Evolutionary conservation across 2,888 invertebrate genomes (phyloP).

Genomic region (Psylliodes chrysocephalus): DNA sequence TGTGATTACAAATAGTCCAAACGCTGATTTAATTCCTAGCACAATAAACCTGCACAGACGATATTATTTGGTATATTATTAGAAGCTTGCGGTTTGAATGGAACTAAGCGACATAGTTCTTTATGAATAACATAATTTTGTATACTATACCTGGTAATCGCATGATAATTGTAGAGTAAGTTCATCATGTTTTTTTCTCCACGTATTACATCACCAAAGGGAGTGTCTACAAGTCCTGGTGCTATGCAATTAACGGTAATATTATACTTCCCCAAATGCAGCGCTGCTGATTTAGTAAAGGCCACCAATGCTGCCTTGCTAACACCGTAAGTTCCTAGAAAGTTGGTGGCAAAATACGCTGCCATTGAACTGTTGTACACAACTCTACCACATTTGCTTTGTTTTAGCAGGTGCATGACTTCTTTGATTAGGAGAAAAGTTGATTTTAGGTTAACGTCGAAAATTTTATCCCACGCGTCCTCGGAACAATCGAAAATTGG

Average conservation of each 20-base stretch:
- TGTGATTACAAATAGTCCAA: too few relatives aligned
- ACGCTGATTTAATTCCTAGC: too few relatives aligned
- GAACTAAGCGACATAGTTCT: too few relatives aligned
- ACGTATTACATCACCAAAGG: neutral
- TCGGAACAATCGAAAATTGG: conserved; percentile 80
- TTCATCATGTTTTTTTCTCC: neutral
- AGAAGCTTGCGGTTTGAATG: too few relatives aligned
- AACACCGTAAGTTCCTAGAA: neutral
- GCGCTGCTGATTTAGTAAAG: neutral
- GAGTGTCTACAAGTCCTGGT: neutral
- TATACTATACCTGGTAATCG: too few relatives aligned
- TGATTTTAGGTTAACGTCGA: conserved; percentile 93
- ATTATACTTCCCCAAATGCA: neutral
- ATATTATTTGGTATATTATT: too few relatives aligned
- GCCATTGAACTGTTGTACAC: neutral
- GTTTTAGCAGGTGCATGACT: conserved; percentile 81
- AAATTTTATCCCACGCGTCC: conserved; percentile 93
- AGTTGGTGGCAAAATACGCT: neutral
- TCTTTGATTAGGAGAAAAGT: conserved; percentile 89
- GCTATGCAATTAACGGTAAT: neutral
- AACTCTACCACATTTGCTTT: conserved; percentile 67
- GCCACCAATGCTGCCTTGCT: neutral
- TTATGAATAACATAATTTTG: too few relatives aligned
- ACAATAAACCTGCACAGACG: too few relatives aligned
- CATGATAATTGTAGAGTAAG: too few relatives aligned